Evolutionary conservation across 1,140 invertebrate species (phyloP), one percentile per base, ranked within the genome.

Genomic region (Chrysoperla carnea): DNA sequence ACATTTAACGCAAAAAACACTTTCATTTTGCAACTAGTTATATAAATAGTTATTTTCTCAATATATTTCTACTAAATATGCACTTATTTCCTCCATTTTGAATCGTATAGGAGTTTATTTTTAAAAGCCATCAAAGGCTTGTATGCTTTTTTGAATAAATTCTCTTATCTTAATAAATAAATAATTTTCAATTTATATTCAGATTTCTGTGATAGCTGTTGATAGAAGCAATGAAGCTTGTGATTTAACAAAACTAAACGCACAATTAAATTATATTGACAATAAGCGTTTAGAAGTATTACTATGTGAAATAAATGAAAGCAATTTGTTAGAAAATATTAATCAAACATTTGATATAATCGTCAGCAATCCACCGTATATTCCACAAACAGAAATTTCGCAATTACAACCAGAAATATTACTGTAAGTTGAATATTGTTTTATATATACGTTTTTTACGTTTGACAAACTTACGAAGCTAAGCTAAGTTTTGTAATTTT

Each of bases 331-430:
- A 6, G 43, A 61, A 38, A 50, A 64, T 5, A 51, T 65, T 28
- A 46, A 56, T 6, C 45, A 54, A 45, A 52, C 55, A 41, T 76
- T 69, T 52, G 72, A 77, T 57, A 50, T 75, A 17, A 69, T 79
- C 14, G 65, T 79, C 33, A 72, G 71, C 31, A 79, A 79, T 64
- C 76, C 76, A 7, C 76, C 76, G 0, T 79, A 79, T 52, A 62
- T 78, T 8, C 64, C 69, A 14, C 66, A 64, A 0, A 58, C 64
- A 8, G 61, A 71, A 44, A 57, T 78, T 41, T 50, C 60, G 28
- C 55, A 57, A 37, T 48, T 78, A 8, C 56, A 69, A 48, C 70
- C 71, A 4, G 75, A 78, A 58, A 70, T 76, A 37, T 62, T 64
- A 52, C 52, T 74, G 74, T 76, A 63, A 69, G 64, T 60, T n/a